Conservation (phyloP, 2,113 vertebrate species). For the Tachycineta bicolor region DNA sequence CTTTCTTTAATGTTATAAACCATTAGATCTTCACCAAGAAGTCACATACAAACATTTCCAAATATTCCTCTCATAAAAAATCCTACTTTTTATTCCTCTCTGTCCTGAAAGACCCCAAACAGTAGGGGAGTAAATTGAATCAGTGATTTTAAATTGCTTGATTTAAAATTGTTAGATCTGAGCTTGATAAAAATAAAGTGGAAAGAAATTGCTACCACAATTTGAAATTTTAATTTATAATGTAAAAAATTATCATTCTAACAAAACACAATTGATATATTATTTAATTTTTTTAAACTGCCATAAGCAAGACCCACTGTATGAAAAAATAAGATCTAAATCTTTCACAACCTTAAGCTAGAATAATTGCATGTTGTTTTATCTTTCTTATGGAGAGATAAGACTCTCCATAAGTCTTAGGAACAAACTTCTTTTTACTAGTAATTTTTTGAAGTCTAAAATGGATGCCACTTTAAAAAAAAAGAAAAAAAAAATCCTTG, state of each 20-base stretch:
- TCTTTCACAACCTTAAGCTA: background rate
- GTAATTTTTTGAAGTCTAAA: background rate
- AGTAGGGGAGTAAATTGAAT: background rate
- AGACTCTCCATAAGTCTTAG: background rate
- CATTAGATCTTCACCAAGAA: background rate
- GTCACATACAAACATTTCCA: background rate
- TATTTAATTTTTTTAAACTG: background rate
- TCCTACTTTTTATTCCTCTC: background rate
- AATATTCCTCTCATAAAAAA: background rate
- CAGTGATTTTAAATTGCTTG: background rate
- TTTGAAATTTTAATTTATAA: background rate
- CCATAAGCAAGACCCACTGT: background rate
- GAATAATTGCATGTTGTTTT: background rate
- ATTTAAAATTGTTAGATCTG: background rate
- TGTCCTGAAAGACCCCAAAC: background rate
- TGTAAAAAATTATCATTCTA: background rate
- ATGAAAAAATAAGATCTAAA: background rate
- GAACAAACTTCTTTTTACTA: background rate
- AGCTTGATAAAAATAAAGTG: background rate
- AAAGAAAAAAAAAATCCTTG: background rate
- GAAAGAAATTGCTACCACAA: background rate
- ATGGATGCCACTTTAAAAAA: background rate
- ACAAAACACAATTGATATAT: background rate
- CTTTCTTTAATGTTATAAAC: constrained; percentile 2
- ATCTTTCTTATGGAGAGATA: background rate